phyloP scores from a whole-genome alignment of 2,113 vertebrate genomes.

The Psilopogon haemacephalus region DNA sequence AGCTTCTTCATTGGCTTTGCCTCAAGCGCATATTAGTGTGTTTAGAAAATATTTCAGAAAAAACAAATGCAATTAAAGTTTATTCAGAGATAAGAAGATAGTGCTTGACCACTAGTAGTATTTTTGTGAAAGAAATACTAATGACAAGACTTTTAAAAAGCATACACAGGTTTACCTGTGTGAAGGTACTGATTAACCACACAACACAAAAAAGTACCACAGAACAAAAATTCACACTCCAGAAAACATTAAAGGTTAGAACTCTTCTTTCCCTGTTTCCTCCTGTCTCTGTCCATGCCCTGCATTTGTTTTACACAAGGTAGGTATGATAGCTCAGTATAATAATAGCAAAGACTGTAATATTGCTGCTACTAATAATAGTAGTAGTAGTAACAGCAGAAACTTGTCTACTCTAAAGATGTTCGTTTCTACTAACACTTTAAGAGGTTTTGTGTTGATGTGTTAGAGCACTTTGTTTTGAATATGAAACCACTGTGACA shows the following conservation, averaged over 20 bases:
- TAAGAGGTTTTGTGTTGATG: not conserved
- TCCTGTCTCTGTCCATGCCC: not conserved
- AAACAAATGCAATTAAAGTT: not conserved
- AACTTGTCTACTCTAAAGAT: not conserved
- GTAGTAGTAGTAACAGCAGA: not conserved
- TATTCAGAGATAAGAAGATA: not conserved
- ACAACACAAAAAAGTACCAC: not conserved
- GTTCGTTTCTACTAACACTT: not conserved
- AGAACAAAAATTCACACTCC: not conserved
- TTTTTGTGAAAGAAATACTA: not conserved
- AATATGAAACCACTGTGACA: not conserved
- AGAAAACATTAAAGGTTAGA: not conserved
- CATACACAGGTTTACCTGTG: accelerated
- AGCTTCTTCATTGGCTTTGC: not conserved
- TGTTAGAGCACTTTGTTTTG: not conserved
- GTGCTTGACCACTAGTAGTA: not conserved
- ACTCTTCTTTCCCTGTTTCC: not conserved
- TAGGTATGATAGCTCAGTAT: not conserved
- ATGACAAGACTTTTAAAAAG: not conserved
- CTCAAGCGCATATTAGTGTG: not conserved
- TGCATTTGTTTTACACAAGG: not conserved
- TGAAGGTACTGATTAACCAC: not conserved
- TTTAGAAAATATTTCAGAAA: not conserved
- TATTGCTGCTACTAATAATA: not conserved
- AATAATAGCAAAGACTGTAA: not conserved